Conservation (phyloP, 2,113 vertebrate genomes). For the Brachyhypopomus gauderio region DNA sequence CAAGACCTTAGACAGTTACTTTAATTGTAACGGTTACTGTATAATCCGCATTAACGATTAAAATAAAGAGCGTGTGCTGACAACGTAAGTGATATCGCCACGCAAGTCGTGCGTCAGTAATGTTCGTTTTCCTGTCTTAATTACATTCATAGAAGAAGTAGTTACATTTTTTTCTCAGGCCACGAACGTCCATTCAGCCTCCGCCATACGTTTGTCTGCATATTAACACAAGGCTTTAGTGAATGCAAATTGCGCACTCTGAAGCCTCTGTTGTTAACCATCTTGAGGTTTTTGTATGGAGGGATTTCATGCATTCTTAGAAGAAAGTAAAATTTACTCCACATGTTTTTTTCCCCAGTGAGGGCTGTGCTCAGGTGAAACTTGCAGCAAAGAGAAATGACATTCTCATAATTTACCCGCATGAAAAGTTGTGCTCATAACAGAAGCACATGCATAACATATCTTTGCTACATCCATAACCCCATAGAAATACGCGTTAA, state of each 20-base stretch:
- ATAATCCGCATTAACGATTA: too few species aligned
- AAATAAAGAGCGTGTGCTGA: too few species aligned
- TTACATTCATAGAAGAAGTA: neutral
- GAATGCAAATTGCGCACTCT: constrained; percentile 14
- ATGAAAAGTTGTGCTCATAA: constrained; percentile 21
- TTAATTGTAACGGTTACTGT: too few species aligned
- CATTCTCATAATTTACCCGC: constrained; percentile 26
- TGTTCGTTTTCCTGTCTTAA: neutral
- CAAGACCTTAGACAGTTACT: too few species aligned
- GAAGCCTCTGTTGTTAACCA: neutral
- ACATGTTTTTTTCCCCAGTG: neutral
- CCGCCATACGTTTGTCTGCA: neutral
- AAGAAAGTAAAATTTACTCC: neutral
- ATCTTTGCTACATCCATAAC: neutral
- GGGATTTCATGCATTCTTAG: constrained; percentile 11
- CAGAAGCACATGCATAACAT: neutral
- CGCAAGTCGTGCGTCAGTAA: neutral
- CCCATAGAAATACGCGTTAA: neutral
- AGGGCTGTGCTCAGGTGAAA: neutral
- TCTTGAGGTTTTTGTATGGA: constrained; percentile 7
- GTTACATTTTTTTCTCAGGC: neutral
- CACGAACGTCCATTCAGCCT: neutral
- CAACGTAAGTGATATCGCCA: too few species aligned
- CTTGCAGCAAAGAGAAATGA: constrained; percentile 5
- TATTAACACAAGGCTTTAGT: neutral